Conservation (phyloP, 2,888 invertebrate genomes). For the Urechis unicinctus region DNA sequence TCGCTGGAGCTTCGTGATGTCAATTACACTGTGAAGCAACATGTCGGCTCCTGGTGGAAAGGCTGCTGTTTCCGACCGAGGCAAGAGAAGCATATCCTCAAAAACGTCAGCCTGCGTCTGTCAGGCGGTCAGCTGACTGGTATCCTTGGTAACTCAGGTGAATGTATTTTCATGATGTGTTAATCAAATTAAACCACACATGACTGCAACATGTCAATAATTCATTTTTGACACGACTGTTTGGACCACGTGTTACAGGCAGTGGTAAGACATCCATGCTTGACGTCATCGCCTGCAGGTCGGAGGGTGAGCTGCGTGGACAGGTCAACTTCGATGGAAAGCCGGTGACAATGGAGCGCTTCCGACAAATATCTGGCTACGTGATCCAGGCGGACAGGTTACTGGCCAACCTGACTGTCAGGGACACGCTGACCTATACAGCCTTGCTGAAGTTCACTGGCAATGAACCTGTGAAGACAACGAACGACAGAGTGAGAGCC, state of each 20-base stretch:
- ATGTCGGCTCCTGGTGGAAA: slow-evolving; percentile 34
- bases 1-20: neutral
- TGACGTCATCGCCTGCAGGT: slow-evolving; percentile 62
- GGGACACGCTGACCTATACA: slow-evolving; percentile 79
- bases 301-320: neutral
- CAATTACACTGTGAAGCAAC: slow-evolving; percentile 25
- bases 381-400: slow-evolving; percentile 86
- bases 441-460: slow-evolving; percentile 73
- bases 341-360: slow-evolving; percentile 19
- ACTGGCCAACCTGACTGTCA: slow-evolving; percentile 73
- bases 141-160: slow-evolving; percentile 35
- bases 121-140: slow-evolving; percentile 30
- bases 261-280: slow-evolving; percentile 90
- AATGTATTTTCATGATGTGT: neutral
- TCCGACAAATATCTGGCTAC: slow-evolving; percentile 82
- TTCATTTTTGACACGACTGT: no score
- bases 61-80: slow-evolving; percentile 28
- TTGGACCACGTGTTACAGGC: slow-evolving; percentile 55
- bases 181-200: no score
- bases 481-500: neutral
- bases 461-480: slow-evolving; percentile 2
- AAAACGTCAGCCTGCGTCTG: slow-evolving; percentile 28
- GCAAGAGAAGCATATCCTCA: slow-evolving; percentile 28
- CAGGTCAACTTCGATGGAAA: slow-evolving; percentile 23
- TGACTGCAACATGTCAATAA: no score